Base-by-base conservation (phyloP, 37 sponge, comb jelly and placozoan genomes). In the Ephydatia muelleri region DNA sequence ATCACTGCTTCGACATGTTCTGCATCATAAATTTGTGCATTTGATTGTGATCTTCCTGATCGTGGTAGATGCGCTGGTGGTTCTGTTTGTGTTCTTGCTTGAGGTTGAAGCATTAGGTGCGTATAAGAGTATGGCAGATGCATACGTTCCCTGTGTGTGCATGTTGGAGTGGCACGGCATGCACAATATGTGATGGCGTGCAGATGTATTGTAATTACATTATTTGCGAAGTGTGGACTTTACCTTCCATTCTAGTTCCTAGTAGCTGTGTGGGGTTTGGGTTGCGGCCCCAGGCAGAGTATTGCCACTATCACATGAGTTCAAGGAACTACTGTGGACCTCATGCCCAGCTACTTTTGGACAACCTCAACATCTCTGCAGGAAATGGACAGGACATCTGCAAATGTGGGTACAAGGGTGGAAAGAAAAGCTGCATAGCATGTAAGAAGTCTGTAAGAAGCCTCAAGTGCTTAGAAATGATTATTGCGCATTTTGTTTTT, bases 41-140 rank as follows among this genome's bases (percentile, higher is more conserved):
- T 12, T 91, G 29, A 11, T 87, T 75, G 88, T 96, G 36, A 75
- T 96, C 22, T 22, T 73, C 22, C 82, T 96, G 34, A 94, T 96
- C 6, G 80, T 86, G 13, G 76, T 93, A n/a, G 96, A 96, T 76
- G 96, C 94, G 9, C 31, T 86, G 27, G 91, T 96, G 68, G 96
- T 96, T 49, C 65, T 96, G 27, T 83, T 91, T 80, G 96, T 93
- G 83, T 85, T 96, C 21, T 84, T 96, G 23, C 65, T 96, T 26
- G 96, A 96, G 47, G 87, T 93, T 8, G 94, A 90, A 72, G 94
- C 94, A 36, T 84, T 95, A 30, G 68, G 96, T 95, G 35, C 80
- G 92, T 80, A 72, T 9, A 43, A 25, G n/a, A n/a, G n/a, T n/a
- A n/a, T n/a, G n/a, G n/a, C n/a, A n/a, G n/a, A n/a, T n/a, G n/a